These are phyloP conservation scores for Karalla daura DNA, from an alignment of 2,797 vertebrate species.

Conservation along the genomic window DNA sequence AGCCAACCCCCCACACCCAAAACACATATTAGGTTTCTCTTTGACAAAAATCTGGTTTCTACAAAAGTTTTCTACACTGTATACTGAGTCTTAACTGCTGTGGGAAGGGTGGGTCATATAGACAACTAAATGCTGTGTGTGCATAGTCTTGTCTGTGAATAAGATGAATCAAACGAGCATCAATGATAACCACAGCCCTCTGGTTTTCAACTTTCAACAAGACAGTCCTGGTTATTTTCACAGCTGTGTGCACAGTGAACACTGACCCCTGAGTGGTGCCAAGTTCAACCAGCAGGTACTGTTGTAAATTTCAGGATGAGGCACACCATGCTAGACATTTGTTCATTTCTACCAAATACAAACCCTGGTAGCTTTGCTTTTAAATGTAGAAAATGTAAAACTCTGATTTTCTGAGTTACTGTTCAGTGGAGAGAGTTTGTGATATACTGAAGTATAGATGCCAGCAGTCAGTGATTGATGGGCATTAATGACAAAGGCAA, in stretches of 20 bases:
- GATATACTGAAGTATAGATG: not conserved
- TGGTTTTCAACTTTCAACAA: not conserved
- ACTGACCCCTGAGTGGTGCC: not conserved
- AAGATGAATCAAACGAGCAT: not conserved
- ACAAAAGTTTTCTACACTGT: not conserved
- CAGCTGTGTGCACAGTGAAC: not conserved
- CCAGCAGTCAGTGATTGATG: not conserved
- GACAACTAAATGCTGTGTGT: conserved; percentile 9
- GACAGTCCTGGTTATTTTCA: not conserved
- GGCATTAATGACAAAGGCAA: not conserved
- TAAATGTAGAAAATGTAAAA: not conserved
- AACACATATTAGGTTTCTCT: not conserved
- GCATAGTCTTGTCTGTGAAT: conserved; percentile 4
- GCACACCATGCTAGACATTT: not conserved
- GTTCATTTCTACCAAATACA: not conserved
- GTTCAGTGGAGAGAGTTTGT: not conserved
- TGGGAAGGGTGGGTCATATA: not conserved
- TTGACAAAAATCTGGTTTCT: not conserved
- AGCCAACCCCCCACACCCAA: not conserved
- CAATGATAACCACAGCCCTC: not conserved
- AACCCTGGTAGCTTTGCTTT: not conserved
- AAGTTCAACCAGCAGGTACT: not conserved
- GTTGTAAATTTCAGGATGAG: not conserved
- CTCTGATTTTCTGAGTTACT: not conserved
- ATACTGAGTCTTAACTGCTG: not conserved